Conservation (phyloP, 2,797 vertebrate species). For the Monodelphis domestica region DNA sequence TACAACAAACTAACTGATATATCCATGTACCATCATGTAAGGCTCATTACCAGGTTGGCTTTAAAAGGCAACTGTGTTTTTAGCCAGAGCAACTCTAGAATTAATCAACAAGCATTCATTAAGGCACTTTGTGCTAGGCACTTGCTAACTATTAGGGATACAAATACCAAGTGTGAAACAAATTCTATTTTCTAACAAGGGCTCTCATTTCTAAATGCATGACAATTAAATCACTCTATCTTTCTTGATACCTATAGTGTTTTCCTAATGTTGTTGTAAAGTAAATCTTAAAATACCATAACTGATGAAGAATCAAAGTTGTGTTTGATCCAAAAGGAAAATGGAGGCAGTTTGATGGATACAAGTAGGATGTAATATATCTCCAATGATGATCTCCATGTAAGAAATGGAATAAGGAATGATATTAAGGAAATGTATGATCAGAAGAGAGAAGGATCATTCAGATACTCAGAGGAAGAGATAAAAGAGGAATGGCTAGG, state of each 20-base stretch:
- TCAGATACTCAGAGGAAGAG: background rate
- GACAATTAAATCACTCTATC: background rate
- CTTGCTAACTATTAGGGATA: background rate
- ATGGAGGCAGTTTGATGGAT: background rate
- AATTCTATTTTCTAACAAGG: background rate
- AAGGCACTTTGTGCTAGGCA: background rate
- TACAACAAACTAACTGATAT: background rate
- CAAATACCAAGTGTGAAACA: background rate
- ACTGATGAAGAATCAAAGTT: background rate
- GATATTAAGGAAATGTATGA: background rate
- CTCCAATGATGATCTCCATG: background rate
- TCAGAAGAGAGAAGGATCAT: background rate
- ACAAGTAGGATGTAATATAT: background rate
- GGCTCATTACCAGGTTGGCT: background rate
- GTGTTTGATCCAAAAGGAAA: background rate
- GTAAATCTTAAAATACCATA: background rate
- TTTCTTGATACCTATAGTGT: background rate
- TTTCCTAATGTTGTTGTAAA: background rate
- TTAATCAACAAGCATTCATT: background rate
- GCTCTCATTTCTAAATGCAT: background rate
- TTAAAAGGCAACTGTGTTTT: background rate
- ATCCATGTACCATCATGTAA: background rate
- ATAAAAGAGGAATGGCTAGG: background rate
- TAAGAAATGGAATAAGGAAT: background rate
- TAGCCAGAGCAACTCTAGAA: background rate